Percentiles rank a stretch among this genome's conserved stretches.
Evolutionary conservation across 2,888 invertebrate species (phyloP).

Genomic region (Antitype chi): DNA sequence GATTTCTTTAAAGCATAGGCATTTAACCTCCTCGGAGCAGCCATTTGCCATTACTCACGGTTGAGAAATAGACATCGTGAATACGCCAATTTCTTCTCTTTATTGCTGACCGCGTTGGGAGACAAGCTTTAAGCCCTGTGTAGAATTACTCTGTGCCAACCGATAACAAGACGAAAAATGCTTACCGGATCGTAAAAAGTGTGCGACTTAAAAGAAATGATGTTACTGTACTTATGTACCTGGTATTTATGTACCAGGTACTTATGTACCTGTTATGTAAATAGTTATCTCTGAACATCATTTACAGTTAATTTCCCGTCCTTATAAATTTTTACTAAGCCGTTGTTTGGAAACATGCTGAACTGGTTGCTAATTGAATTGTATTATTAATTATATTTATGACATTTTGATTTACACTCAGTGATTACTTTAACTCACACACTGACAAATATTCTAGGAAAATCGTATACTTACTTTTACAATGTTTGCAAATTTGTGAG

Average conservation of each 20-base stretch:
- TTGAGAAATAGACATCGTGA: conserved; percentile 51
- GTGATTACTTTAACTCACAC: no score
- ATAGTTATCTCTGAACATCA: neutral
- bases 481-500: no score
- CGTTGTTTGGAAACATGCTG: no score
- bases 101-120: conserved; percentile 38
- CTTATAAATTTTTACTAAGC: neutral
- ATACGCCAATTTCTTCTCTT: conserved; percentile 51
- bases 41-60: conserved; percentile 54
- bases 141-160: conserved; percentile 21
- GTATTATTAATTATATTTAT: no score
- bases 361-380: no score
- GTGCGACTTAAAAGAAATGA: neutral
- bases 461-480: no score
- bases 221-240: no score
- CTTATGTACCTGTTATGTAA: no score
- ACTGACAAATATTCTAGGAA: no score
- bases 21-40: conserved; percentile 29
- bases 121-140: conserved; percentile 22
- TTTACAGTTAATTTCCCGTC: neutral
- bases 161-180: conserved; percentile 31
- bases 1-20: conserved; percentile 39
- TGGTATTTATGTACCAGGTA: no score
- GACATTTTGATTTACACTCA: no score
- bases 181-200: neutral